Conservation (phyloP, 2,797 vertebrate species). For the Pantherophis vulpinus region DNA sequence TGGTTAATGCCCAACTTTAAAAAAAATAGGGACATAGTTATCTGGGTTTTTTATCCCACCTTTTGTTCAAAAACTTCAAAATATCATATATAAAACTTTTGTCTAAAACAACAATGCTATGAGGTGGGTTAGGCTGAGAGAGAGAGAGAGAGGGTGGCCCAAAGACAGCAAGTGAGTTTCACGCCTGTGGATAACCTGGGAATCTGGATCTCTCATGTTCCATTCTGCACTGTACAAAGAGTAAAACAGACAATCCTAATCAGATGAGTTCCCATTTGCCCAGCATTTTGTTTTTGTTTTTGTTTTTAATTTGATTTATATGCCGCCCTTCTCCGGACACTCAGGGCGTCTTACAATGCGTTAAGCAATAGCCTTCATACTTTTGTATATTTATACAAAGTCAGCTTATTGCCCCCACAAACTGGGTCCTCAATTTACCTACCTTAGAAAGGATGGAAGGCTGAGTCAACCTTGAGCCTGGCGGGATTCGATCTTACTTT, state of each 20-base stretch:
- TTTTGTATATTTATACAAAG: too few species aligned
- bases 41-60: neutral
- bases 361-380: too few species aligned
- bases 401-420: too few species aligned
- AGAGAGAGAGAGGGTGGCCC: fast-evolving
- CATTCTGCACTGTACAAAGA: neutral
- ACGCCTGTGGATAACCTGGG: neutral
- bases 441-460: too few species aligned
- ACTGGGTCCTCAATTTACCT: too few species aligned
- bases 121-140: neutral
- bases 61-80: neutral
- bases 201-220: neutral
- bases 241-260: neutral
- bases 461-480: too few species aligned
- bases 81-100: neutral
- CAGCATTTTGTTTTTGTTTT: neutral
- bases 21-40: neutral
- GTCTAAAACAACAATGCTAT: neutral
- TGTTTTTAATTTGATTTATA: too few species aligned
- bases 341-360: too few species aligned
- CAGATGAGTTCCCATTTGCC: neutral
- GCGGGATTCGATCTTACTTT: too few species aligned
- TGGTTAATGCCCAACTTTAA: neutral
- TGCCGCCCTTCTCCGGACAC: too few species aligned
- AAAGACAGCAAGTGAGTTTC: neutral